Conservation (phyloP, 2,888 invertebrate genomes). For the Torymus texanus region DNA sequence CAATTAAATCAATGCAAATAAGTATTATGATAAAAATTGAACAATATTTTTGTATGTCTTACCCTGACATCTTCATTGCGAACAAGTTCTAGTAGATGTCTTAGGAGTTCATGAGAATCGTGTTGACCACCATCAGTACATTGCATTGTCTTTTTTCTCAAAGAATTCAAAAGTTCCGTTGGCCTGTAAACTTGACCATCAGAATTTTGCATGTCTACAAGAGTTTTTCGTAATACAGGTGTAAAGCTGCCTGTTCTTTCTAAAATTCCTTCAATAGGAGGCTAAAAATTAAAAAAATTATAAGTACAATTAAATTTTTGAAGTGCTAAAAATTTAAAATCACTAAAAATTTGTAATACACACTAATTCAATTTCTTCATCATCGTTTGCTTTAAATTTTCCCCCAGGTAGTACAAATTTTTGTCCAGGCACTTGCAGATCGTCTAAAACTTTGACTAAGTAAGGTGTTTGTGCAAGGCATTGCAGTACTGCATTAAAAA, state of each 20-base stretch:
- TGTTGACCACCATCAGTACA: conserved; percentile 97
- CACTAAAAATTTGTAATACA: conserved; percentile 11
- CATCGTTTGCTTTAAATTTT: conserved; percentile 76
- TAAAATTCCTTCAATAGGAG: conserved; percentile 81
- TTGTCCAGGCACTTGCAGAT: conserved; percentile 82
- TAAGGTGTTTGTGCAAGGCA: conserved; percentile 92
- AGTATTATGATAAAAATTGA: background rate
- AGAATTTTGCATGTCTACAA: conserved; percentile 81
- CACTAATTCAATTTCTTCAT: conserved; percentile 78
- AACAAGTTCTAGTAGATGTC: conserved; percentile 93
- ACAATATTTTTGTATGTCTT: conserved; percentile 46
- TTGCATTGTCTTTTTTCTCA: conserved; percentile 84
- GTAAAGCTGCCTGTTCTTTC: conserved; percentile 84
- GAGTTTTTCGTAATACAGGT: conserved; percentile 81
- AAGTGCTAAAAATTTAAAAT: background rate
- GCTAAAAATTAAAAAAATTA: conserved; percentile 63
- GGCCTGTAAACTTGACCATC: conserved; percentile 80
- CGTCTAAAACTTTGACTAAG: conserved; percentile 82
- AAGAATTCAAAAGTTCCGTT: conserved; percentile 79
- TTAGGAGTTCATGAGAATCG: conserved; percentile 95
- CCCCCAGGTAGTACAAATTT: conserved; percentile 85
- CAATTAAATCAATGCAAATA: conserved; percentile 4
- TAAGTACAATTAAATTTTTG: background rate
- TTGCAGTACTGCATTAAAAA: conserved; percentile 97
- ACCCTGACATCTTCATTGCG: conserved; percentile 80